Conservation (phyloP, 2,888 invertebrate genomes). For the Lithophane socia region DNA sequence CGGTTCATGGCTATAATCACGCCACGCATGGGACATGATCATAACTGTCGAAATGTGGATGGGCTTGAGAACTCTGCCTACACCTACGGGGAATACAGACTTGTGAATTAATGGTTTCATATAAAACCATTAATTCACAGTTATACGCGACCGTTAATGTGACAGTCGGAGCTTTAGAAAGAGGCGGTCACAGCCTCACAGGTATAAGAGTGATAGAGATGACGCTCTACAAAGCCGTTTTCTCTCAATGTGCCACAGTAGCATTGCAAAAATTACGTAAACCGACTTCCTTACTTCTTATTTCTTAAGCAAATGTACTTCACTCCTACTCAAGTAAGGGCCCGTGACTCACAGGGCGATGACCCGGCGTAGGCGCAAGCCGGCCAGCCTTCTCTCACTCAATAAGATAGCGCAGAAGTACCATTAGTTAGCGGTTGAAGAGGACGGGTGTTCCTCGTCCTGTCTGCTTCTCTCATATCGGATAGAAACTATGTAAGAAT, state of each 20-base stretch:
- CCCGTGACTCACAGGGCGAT: constrained; percentile 59
- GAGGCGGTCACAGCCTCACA: not conserved
- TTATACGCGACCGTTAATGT: not conserved
- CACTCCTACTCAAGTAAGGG: constrained; percentile 58
- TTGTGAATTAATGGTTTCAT: too few relatives aligned
- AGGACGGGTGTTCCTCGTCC: not conserved
- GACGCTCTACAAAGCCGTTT: not conserved
- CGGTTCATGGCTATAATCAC: not conserved
- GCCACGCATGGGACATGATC: too few relatives aligned
- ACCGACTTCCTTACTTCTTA: constrained; percentile 37
- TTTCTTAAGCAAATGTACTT: constrained; percentile 56
- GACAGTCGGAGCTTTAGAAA: not conserved
- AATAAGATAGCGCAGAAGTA: constrained; percentile 29
- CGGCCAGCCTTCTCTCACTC: constrained; percentile 47
- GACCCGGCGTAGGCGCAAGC: constrained; percentile 63
- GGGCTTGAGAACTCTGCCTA: not conserved
- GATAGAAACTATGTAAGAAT: not conserved
- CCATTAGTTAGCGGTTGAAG: not conserved
- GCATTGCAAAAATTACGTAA: constrained; percentile 41
- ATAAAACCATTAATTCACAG: not conserved
- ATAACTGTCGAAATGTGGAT: not conserved
- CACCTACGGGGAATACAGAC: not conserved
- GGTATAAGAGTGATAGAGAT: not conserved
- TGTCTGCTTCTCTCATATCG: not conserved
- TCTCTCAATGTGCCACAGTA: not conserved